A percentile compares a stretch with the other conserved stretches of the same genome.
phyloP scores from a whole-genome alignment of 2,888 invertebrate species.

The Lutraria lutraria region DNA sequence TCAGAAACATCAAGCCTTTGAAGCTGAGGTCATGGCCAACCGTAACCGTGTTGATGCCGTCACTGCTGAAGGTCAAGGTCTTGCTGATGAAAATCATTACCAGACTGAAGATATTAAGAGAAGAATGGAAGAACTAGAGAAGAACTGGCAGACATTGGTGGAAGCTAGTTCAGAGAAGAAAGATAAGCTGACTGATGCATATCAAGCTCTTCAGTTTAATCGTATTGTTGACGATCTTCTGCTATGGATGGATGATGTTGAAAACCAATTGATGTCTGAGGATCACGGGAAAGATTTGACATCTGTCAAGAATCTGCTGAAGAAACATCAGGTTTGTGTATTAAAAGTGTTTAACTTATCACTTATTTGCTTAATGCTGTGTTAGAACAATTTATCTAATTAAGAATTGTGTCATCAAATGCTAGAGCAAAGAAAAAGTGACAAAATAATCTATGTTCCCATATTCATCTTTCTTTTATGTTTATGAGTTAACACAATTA shows the following conservation, averaged over 20 bases:
- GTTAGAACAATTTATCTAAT: not conserved
- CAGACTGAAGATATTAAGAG: constrained; percentile 93
- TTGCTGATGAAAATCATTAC: constrained; percentile 93
- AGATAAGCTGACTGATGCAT: constrained; percentile 94
- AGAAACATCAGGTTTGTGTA: constrained; percentile 87
- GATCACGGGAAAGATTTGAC: constrained; percentile 96
- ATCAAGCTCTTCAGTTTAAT: constrained; percentile 94
- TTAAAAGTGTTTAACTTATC: not conserved
- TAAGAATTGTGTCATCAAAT: not conserved
- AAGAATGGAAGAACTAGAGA: constrained; percentile 93
- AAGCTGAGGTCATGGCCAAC: constrained; percentile 96
- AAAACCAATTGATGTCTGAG: constrained; percentile 91
- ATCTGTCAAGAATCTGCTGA: constrained; percentile 92
- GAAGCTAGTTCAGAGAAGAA: constrained; percentile 94
- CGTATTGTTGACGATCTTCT: constrained; percentile 97
- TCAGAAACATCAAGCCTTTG: constrained; percentile 98
- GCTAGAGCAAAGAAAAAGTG: no score
- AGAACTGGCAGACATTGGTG: constrained; percentile 95
- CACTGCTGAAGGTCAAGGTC: constrained; percentile 88
- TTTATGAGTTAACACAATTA: no score
- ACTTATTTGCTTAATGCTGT: not conserved
- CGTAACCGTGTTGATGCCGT: constrained; percentile 94
- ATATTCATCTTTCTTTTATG: no score
- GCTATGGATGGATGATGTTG: constrained; percentile 96
- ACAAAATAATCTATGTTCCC: no score